phyloP scores from a whole-genome alignment of 2,888 invertebrate species.

The Phyto melanocephala region DNA sequence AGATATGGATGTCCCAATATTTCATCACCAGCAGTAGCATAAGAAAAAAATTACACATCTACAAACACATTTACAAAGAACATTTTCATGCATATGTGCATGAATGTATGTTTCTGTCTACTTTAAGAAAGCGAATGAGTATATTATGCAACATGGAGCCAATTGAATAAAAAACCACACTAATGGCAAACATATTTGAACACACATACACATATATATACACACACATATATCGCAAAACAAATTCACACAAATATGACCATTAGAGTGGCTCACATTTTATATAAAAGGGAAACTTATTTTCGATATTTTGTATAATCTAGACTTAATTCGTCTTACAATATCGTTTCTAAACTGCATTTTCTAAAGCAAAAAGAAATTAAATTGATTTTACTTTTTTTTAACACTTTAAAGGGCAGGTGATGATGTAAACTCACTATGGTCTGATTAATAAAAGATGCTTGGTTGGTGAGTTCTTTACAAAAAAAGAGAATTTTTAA shows the following conservation, averaged over 20 bases:
- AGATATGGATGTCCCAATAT: constrained; percentile 53
- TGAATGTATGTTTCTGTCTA: not conserved
- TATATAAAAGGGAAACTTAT: no score
- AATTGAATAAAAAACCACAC: constrained; percentile 47
- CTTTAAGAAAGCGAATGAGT: constrained; percentile 43
- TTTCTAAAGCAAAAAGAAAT: no score
- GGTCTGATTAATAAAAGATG: no score
- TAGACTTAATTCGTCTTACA: no score
- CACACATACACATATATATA: not conserved
- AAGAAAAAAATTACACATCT: not conserved
- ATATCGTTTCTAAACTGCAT: no score
- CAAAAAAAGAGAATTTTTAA: no score
- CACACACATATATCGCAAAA: not conserved
- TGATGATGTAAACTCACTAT: no score
- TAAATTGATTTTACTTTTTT: no score
- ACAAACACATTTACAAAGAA: not conserved
- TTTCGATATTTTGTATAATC: no score
- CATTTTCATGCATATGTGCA: not conserved
- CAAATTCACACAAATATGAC: not conserved
- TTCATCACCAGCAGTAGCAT: constrained; percentile 31
- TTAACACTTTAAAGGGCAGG: no score
- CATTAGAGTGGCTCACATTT: no score
- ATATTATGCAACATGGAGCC: constrained; percentile 45
- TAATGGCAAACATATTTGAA: constrained; percentile 19
- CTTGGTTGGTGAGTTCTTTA: no score